Evolutionary conservation across 2,797 vertebrate genomes (phyloP).

Genomic region (Crypturellus tataupa): DNA sequence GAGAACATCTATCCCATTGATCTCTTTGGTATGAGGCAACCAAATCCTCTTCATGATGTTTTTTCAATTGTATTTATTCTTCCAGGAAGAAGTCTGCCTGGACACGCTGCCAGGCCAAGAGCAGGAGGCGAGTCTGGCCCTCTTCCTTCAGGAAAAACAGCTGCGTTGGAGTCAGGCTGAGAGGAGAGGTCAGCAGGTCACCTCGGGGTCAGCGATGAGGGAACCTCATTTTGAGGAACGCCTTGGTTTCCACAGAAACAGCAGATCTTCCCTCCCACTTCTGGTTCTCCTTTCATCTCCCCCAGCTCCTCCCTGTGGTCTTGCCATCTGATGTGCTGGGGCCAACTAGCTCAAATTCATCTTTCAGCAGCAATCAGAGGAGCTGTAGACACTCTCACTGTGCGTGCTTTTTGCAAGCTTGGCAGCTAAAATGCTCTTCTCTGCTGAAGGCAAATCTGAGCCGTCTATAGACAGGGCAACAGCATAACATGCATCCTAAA

Average conservation of each 20-base stretch:
- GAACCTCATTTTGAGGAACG: conserved; percentile 14
- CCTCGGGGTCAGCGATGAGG: conserved; percentile 40
- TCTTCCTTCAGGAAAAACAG: conserved; percentile 47
- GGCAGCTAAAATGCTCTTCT: background rate
- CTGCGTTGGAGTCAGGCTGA: conserved; percentile 36
- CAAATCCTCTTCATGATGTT: background rate
- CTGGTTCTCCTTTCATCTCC: conserved; percentile 53
- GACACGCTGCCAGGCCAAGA: background rate
- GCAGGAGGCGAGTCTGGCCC: conserved; percentile 32
- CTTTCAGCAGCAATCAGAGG: conserved; percentile 18
- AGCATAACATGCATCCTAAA: background rate
- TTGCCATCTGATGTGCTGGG: background rate
- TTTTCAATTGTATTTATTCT: conserved; percentile 20
- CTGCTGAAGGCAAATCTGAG: background rate
- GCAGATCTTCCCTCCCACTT: background rate
- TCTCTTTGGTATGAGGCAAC: background rate
- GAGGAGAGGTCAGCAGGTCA: conserved; percentile 52
- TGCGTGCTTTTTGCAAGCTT: background rate
- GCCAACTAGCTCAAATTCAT: background rate
- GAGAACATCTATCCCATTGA: background rate
- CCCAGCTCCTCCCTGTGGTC: background rate
- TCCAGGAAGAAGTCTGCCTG: conserved; percentile 46
- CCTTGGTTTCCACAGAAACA: conserved; percentile 32
- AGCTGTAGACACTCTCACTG: background rate
- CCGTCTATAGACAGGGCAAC: background rate